Percentiles rank a stretch among this genome's conserved stretches.
Evolutionary conservation across 2,888 invertebrate genomes (phyloP).

Genomic region (Drosophila dives): DNA sequence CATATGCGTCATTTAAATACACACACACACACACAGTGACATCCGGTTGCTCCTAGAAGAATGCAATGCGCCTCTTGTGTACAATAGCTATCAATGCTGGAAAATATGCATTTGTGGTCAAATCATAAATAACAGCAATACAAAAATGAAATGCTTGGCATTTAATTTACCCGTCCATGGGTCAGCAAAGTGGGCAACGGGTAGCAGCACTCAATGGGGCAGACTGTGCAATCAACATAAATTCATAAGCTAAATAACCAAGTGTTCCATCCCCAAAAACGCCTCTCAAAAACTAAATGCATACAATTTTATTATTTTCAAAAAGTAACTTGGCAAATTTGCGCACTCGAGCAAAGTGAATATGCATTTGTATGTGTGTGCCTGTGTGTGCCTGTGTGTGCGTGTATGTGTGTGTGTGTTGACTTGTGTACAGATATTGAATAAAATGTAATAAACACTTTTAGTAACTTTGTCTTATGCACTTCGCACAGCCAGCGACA

Average conservation of each 20-base stretch:
- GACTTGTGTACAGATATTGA: conserved; percentile 67
- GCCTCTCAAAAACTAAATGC: conserved; percentile 59
- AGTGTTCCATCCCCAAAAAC: not conserved
- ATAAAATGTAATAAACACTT: conserved; percentile 80
- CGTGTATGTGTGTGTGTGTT: conserved; percentile 15
- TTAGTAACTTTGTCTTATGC: conserved; percentile 78
- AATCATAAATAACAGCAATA: conserved; percentile 70
- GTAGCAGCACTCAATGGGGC: conserved; percentile 43
- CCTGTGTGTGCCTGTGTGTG: conserved; percentile 20
- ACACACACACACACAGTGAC: not conserved
- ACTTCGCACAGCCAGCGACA: conserved; percentile 54
- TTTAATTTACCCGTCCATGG: conserved; percentile 64
- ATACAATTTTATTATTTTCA: conserved; percentile 75
- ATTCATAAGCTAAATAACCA: conserved; percentile 38
- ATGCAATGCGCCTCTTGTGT: conserved; percentile 30
- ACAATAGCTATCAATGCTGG: conserved; percentile 56
- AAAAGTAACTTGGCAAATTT: conserved; percentile 71
- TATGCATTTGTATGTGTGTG: conserved; percentile 16
- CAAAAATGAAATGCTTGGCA: conserved; percentile 71
- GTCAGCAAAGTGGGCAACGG: conserved; percentile 1
- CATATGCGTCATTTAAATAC: conserved; percentile 26
- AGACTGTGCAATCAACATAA: conserved; percentile 70
- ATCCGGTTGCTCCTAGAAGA: conserved; percentile 45
- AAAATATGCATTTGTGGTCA: conserved; percentile 62
- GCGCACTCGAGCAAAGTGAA: conserved; percentile 57